Base-by-base conservation (phyloP, 2,113 vertebrate genomes). In the Rhea americana region DNA sequence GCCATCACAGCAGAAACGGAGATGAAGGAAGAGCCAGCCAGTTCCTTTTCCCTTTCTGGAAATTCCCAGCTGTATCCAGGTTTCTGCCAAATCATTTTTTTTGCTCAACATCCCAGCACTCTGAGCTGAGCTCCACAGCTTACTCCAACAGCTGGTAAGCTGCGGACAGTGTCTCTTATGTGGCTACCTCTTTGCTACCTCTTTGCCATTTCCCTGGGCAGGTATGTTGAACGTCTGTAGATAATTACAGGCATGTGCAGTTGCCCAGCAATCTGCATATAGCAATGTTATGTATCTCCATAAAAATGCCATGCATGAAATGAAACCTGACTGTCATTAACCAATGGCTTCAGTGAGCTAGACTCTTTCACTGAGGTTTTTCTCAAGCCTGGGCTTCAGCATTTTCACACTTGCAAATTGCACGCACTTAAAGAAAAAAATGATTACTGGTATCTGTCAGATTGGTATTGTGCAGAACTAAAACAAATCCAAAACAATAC, bases 271-370 rank as follows among this genome's bases (percentile, higher is more conserved):
- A 59, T 89, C 77, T 89, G 83, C 53, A 50, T 48, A 70, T 41
- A 85, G 81, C 37, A 58, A 15, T 73, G 45, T 59, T 96, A 74
- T 59, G 26, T 58, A 56, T 87, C 58, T 90, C 58, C 58, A 71
- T 82, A 79, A 84, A 56, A 80, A 85, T 58, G 41, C 63, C 13
- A 4, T 41, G 78, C 77, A 35, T 70, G 53, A 91, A 79, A 47
- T 58, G 58, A 93, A 95, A 94, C 75, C 90, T 95, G 86, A 74
- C 58, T 82, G 71, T 79, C 81, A 59, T 93, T 89, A 84, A 91
- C 93, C 91, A 90, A 80, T 53, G 65, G 70, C 41, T 91, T 92
- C 72, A 77, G 87, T 25, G 72, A 87, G 77, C 37, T 87, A 37
- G 32, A 37, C 25, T 58, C 91, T 84, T 73, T 89, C 80, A 48